phyloP scores from a whole-genome alignment of 2,888 invertebrate genomes.

The Nomada ruficornis region DNA sequence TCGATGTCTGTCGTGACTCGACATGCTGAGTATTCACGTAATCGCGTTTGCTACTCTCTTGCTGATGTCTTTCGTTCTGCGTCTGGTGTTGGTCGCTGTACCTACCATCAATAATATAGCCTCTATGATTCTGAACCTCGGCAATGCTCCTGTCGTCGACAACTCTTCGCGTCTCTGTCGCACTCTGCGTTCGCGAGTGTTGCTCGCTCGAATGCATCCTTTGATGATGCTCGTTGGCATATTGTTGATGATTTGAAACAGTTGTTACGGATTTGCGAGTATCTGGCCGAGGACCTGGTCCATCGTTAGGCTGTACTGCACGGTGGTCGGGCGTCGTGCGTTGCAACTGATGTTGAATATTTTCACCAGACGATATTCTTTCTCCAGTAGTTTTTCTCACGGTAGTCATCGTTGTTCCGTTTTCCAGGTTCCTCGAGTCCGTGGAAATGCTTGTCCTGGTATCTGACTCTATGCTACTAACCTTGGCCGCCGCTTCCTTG shows the following conservation, averaged over 20 bases:
- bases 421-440: conserved; percentile 76
- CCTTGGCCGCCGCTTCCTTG: conserved; percentile 76
- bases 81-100: conserved; percentile 57
- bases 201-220: conserved; percentile 65
- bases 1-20: conserved; percentile 71
- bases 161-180: conserved; percentile 43
- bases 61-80: conserved; percentile 57
- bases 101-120: conserved; percentile 53
- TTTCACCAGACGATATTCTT: conserved; percentile 72
- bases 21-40: conserved; percentile 77
- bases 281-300: conserved; percentile 23
- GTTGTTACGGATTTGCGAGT: conserved; percentile 3
- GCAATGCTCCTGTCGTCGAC: conserved; percentile 69
- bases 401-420: conserved; percentile 79
- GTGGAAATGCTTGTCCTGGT: conserved; percentile 65
- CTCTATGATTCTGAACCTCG: conserved; percentile 47
- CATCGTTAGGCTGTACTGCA: conserved; percentile 4
- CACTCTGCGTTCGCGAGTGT: conserved; percentile 50
- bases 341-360: conserved; percentile 63
- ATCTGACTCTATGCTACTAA: conserved; percentile 65
- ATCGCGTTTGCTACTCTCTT: conserved; percentile 74
- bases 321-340: conserved; percentile 43
- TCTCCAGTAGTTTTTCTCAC: conserved; percentile 83
- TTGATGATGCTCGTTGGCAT: conserved; percentile 66
- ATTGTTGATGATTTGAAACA: conserved; percentile 46